phyloP scores from a whole-genome alignment of 2,888 invertebrate genomes.

The Pyrgus malvae region DNA sequence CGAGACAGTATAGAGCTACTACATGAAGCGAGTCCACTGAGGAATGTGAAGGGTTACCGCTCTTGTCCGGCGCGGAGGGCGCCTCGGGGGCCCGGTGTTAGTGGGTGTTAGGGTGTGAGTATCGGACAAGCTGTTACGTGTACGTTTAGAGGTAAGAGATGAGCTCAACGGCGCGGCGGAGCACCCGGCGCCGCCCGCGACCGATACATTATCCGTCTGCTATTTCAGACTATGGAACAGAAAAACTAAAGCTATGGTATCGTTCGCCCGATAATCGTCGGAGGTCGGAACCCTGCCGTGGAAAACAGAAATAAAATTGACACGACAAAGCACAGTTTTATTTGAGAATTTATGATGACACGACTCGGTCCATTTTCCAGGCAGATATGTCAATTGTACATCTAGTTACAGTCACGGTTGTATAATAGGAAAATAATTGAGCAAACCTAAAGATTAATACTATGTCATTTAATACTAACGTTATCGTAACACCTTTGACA shows the following conservation, averaged over 20 bases:
- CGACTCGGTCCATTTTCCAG: constrained; percentile 61
- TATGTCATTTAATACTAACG: constrained; percentile 17
- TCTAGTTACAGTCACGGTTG: constrained; percentile 29
- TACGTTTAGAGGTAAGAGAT: neutral
- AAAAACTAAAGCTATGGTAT: constrained; percentile 16
- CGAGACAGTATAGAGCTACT: constrained; percentile 79
- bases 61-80: no score
- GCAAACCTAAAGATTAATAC: constrained; percentile 19
- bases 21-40: constrained; percentile 79
- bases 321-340: constrained; percentile 45
- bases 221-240: constrained; percentile 13
- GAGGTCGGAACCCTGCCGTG: constrained; percentile 44
- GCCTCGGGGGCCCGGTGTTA: constrained; percentile 52
- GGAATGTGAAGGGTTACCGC: constrained; percentile 76
- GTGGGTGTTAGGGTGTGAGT: constrained; percentile 50
- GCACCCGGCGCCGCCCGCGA: constrained; percentile 38
- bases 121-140: constrained; percentile 53
- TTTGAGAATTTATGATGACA: constrained; percentile 48
- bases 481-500: constrained; percentile 19
- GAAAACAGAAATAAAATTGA: constrained; percentile 68
- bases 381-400: constrained; percentile 40
- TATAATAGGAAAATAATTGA: constrained; percentile 29
- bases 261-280: constrained; percentile 29
- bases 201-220: constrained; percentile 4
- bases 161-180: constrained; percentile 12